Percentiles rank a stretch among this genome's conserved stretches.
phyloP scores from a whole-genome alignment of 2,888 invertebrate genomes.

The Drosophila helvetica region DNA sequence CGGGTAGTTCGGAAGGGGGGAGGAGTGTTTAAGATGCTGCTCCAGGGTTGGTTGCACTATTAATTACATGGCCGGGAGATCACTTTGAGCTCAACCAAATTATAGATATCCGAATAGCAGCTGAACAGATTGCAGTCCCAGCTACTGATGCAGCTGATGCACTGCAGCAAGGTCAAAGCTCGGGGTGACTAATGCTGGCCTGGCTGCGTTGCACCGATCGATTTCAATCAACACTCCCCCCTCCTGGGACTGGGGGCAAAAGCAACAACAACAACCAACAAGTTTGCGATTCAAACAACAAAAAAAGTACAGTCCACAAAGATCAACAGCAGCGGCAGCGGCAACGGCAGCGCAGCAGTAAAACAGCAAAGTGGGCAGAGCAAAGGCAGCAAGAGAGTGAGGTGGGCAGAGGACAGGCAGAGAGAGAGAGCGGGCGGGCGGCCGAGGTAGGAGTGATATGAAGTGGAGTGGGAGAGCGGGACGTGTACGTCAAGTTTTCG shows the following conservation, averaged over 20 bases:
- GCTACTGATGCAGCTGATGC: conserved; percentile 35
- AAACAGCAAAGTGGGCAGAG: not conserved
- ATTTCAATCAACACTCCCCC: conserved; percentile 66
- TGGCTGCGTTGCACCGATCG: conserved; percentile 51
- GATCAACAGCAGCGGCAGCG: conserved; percentile 61
- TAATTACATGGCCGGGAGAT: conserved; percentile 63
- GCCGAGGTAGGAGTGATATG: not conserved
- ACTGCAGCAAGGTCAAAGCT: conserved; percentile 61
- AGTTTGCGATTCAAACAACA: conserved; percentile 65
- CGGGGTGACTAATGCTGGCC: conserved; percentile 29
- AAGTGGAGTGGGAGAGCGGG: conserved; percentile 1
- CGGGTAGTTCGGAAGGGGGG: not conserved
- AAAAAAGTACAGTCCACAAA: conserved; percentile 73
- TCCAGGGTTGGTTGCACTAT: conserved; percentile 46
- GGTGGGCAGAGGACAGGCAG: conserved; percentile 1
- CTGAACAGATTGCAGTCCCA: conserved; percentile 44
- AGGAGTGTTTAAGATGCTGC: conserved; percentile 7
- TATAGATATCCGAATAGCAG: conserved; percentile 43
- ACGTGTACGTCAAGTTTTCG: conserved; percentile 64
- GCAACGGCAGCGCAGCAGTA: conserved; percentile 23
- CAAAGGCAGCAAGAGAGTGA: not conserved
- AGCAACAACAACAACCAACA: conserved; percentile 57
- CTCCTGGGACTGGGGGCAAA: not conserved
- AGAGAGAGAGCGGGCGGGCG: conserved; percentile 4
- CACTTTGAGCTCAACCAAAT: conserved; percentile 57